Conservation (phyloP, 2,888 invertebrate species). For the Lithophane ornitopus region DNA sequence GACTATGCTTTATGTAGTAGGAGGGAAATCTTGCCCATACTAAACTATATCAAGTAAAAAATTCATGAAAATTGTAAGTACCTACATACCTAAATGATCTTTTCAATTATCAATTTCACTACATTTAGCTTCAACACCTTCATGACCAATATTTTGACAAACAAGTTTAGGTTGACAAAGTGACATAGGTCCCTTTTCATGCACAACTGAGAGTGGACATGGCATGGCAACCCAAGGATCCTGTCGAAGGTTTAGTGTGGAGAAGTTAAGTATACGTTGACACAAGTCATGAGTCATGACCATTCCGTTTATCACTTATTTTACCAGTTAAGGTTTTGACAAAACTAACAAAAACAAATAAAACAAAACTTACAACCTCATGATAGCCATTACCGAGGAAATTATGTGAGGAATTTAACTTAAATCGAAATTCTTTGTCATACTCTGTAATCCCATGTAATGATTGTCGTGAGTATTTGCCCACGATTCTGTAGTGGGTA, state of each 20-base stretch:
- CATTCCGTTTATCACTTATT: not conserved
- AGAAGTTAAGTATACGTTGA: not conserved
- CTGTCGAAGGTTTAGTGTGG: not conserved
- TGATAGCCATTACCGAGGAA: not conserved
- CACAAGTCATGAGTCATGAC: not conserved
- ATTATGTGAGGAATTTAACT: constrained; percentile 13
- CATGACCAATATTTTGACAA: too few relatives aligned
- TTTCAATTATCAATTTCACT: not conserved
- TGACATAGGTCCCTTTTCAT: not conserved
- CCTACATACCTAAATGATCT: not conserved
- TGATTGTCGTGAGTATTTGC: constrained; percentile 53
- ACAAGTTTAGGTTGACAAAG: not conserved
- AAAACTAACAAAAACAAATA: not conserved
- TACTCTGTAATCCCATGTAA: constrained; percentile 43
- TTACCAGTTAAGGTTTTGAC: not conserved
- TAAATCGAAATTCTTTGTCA: constrained; percentile 28
- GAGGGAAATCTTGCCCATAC: not conserved
- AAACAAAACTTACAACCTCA: not conserved
- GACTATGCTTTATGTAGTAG: not conserved
- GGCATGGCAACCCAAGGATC: not conserved
- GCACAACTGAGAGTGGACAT: too few relatives aligned
- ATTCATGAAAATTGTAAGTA: not conserved
- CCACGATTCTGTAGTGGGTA: constrained; percentile 50
- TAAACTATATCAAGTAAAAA: not conserved
- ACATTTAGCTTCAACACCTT: not conserved